Evolutionary conservation across 2,888 invertebrate genomes (phyloP).

Genomic region (Eumerus sabulonum): DNA sequence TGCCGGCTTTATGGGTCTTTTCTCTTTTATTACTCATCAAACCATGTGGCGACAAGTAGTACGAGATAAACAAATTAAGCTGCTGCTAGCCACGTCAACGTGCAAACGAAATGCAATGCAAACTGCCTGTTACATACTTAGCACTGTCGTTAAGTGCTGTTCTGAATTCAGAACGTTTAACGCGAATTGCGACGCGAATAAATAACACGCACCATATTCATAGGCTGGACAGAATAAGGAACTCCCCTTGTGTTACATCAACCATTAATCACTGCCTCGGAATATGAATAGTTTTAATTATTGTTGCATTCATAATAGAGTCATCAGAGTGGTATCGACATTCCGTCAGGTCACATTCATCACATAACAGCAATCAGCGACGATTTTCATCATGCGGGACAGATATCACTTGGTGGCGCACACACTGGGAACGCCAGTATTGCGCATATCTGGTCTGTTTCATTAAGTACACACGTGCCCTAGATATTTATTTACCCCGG

Average conservation of each 20-base stretch:
- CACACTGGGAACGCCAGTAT: slow-evolving; percentile 4
- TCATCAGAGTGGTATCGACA: slow-evolving; percentile 42
- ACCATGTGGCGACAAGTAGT: no score
- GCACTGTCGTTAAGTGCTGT: slow-evolving; percentile 18
- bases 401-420: no score
- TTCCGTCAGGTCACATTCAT: slow-evolving; percentile 46
- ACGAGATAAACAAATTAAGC: no score
- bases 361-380: slow-evolving; percentile 39
- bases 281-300: slow-evolving; percentile 48
- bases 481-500: slow-evolving; percentile 48
- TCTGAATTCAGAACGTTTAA: slow-evolving; percentile 16
- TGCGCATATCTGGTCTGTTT: slow-evolving; percentile 22
- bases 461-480: slow-evolving; percentile 43
- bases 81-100: no score
- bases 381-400: slow-evolving; percentile 21
- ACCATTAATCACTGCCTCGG: slow-evolving; percentile 19
- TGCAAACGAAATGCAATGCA: no score
- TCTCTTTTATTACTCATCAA: no score
- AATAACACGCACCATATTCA: slow-evolving; percentile 14
- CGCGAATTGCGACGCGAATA: slow-evolving; percentile 24
- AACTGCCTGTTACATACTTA: slow-evolving; percentile 6
- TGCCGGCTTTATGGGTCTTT: no score
- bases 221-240: slow-evolving; percentile 25
- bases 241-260: slow-evolving; percentile 17
- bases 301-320: slow-evolving; percentile 47